Percentiles rank a stretch among this genome's conserved stretches.
Evolutionary conservation across 2,113 vertebrate genomes (phyloP).

Genomic region (Struthidea cinerea): DNA sequence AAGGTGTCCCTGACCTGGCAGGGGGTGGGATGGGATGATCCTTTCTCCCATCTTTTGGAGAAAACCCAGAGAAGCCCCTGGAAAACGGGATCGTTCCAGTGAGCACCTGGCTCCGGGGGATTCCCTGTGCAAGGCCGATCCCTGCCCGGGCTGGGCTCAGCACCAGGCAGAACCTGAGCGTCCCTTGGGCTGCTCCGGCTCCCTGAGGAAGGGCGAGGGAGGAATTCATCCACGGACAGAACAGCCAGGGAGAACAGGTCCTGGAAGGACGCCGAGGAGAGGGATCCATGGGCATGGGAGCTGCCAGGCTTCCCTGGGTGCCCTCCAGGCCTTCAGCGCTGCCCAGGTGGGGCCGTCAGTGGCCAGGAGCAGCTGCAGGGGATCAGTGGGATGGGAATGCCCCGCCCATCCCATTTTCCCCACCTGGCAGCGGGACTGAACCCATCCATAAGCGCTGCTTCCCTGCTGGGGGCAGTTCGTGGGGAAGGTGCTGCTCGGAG

Average conservation of each 20-base stretch:
- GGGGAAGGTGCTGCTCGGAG: too few species aligned
- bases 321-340: rapidly evolving
- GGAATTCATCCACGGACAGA: rapidly evolving
- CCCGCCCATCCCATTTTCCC: neutral
- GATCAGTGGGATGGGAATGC: rapidly evolving
- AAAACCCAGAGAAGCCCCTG: neutral
- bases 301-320: too few species aligned
- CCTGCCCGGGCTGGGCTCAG: neutral
- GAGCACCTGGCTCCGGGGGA: neutral
- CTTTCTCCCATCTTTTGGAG: neutral
- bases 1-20: neutral
- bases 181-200: neutral
- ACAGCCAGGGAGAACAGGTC: neutral
- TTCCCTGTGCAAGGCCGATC: neutral
- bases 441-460: rapidly evolving
- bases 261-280: neutral
- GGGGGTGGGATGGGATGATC: neutral
- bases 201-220: neutral
- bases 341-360: neutral
- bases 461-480: rapidly evolving
- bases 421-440: neutral
- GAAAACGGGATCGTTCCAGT: rapidly evolving
- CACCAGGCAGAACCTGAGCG: neutral
- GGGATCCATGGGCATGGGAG: rapidly evolving
- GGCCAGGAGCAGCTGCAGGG: rapidly evolving